Evolutionary conservation across 2,888 invertebrate species (phyloP), one percentile per base, ranked within the genome.

Genomic region (Cryptus viduatorius): DNA sequence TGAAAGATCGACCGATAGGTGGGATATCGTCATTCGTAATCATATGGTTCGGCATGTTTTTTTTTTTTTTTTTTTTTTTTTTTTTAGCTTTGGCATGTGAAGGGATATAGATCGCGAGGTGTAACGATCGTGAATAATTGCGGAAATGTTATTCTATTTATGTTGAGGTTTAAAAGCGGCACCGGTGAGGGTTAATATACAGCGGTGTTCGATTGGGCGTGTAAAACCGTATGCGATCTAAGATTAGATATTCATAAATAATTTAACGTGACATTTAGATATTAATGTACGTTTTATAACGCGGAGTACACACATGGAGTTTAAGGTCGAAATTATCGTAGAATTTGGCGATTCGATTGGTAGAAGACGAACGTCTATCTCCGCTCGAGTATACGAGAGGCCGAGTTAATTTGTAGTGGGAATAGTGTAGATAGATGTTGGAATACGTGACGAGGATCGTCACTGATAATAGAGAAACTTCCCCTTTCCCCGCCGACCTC

Each of bases 271-370:
- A 79, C 83, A 79, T 79, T 79, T 68, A 69, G 37, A 10, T 44
- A 65, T 82, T 46, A 3, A 46, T 46, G n/a, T 44, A 50, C 16
- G 8, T 19, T 50, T n/a, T 37, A 46, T 46, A 50, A 50, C 61
- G 59, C 1, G 31, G 29, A 59, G 37, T 61, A 56, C 64, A 59
- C 72, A 75, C 44, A 46, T 69, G 71, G 46, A 71, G 72, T 68
- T 82, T 79, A 67, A 82, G 76, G 79, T 79, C 73, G 73, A 19
- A 37, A 68, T 82, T 79, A 80, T 77, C 48, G 82, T 76, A 24
- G 31, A 79, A 79, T 71, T 82, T 48, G 44, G 76, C 24, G 64
- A 73, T 65, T 79, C 77, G 53, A 82, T 77, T 53, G 14, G 12
- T 56, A n/a, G 67, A 29, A 64, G 24, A 79, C 48, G 31, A 80